Conservation (phyloP, 2,888 invertebrate species). For the Idaea aversata region DNA sequence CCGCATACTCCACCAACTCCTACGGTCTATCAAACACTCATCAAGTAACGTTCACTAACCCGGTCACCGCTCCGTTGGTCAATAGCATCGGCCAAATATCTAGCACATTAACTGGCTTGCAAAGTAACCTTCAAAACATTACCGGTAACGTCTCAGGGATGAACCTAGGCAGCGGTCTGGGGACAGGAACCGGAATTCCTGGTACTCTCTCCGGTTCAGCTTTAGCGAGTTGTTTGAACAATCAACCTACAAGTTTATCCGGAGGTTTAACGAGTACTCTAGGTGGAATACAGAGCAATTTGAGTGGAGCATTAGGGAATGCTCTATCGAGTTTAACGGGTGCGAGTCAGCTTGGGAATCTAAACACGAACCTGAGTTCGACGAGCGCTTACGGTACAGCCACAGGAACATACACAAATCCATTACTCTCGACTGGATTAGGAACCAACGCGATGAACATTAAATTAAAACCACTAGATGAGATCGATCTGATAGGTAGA, state of each 20-base stretch:
- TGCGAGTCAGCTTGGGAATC: conserved; percentile 62
- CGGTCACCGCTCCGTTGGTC: conserved; percentile 72
- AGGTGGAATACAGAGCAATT: conserved; percentile 66
- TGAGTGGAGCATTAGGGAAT: conserved; percentile 68
- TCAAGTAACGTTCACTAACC: conserved; percentile 77
- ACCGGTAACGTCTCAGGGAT: conserved; percentile 68
- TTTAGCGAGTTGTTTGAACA: conserved; percentile 67
- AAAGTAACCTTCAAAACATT: conserved; percentile 71
- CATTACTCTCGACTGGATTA: conserved; percentile 80
- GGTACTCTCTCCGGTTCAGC: conserved; percentile 75
- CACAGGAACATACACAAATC: conserved; percentile 83
- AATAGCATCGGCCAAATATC: conserved; percentile 76
- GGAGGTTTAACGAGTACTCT: conserved; percentile 66
- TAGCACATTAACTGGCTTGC: conserved; percentile 71
- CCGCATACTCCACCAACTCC: conserved; percentile 70
- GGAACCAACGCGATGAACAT: conserved; percentile 81
- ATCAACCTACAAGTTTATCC: conserved; percentile 67
- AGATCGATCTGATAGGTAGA: conserved; percentile 83
- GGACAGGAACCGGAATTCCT: conserved; percentile 68
- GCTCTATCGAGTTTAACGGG: conserved; percentile 65
- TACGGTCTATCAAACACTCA: conserved; percentile 73
- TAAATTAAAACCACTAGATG: conserved; percentile 86
- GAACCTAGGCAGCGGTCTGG: conserved; percentile 65
- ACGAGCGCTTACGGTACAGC: conserved; percentile 63
- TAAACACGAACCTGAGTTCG: conserved; percentile 66